These are phyloP conservation scores for Mastomys coucha DNA, from an alignment of 2,113 vertebrate genomes.

Conservation along the genomic window DNA sequence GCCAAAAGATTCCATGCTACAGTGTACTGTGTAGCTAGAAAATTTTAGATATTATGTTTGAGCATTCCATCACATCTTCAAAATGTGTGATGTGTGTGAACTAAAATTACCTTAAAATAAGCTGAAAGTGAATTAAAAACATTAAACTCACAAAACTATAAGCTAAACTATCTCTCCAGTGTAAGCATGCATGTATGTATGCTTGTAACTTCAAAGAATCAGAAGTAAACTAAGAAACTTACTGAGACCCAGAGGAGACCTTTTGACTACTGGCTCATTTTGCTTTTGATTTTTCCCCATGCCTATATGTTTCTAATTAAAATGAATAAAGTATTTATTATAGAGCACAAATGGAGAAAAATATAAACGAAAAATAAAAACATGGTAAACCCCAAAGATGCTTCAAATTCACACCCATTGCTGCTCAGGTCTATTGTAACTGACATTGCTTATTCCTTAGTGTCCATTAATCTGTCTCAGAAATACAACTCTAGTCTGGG, in stretches of 20 bases:
- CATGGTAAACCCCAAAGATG: neutral
- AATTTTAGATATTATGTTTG: neutral
- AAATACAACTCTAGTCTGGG: neutral
- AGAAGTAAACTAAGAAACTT: neutral
- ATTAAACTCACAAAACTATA: neutral
- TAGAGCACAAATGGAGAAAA: neutral
- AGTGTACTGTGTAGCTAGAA: neutral
- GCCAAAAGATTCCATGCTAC: neutral
- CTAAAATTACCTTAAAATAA: neutral
- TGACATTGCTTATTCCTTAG: neutral
- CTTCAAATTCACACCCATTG: neutral
- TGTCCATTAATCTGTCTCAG: conserved; percentile 38
- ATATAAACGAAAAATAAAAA: neutral
- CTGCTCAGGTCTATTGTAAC: neutral
- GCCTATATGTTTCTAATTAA: neutral
- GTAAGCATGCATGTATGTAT: neutral
- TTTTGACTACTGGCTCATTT: neutral
- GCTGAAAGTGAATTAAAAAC: neutral
- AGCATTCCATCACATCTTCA: too few species aligned
- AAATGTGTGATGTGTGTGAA: neutral
- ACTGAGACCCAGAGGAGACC: neutral
- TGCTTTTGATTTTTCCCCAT: neutral
- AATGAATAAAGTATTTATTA: neutral
- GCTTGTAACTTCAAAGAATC: neutral
- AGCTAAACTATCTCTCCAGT: neutral